Evolutionary conservation across 2,113 vertebrate species (phyloP), one percentile per base, ranked within the genome.

Genomic region (Scolopax mira): DNA sequence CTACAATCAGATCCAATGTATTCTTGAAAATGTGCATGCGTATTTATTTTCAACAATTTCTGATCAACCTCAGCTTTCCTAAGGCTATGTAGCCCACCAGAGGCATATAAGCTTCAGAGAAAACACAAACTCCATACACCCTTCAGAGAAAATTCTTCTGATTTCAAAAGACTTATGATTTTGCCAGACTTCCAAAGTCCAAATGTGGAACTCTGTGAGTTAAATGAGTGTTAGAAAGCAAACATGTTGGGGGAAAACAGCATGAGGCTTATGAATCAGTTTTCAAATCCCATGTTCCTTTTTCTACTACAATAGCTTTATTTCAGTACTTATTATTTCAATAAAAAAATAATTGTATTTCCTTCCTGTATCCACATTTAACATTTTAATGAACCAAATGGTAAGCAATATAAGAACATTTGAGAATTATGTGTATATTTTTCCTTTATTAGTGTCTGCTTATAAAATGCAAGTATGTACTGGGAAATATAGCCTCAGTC

Each of bases 271-370:
- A 37, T 3, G 6, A 87, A 44, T 49, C 7, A 16, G 8, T 75
- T 92, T n/a, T 91, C 57, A 84, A 82, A 67, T 42, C 10, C 12
- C 69, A 15, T 41, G 12, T 13, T 69, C 3, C 24, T 39, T 3
- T 46, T 93, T 74, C 24, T 55, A n/a, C 17, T 10, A 58, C 17
- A 79, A 3, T 33, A 69, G 6, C 23, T 79, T 79, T 21, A 33
- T 85, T 79, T 69, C 60, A n/a, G 44, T 64, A 60, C 5, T 82
- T 72, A 71, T 31, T 81, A 61, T 89, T 94, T 87, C 65, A 90
- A 49, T 51, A 85, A 71, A 60, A 39, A 64, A 51, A 91, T 42
- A 52, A 52, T 16, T 33, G 7, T 46, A 19, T 69, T 91, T 95
- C 33, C 62, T 75, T 55, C 28, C 8, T 65, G 21, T 44, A 37